Evolutionary conservation across 2,113 vertebrate species (phyloP).

Genomic region (Cacatua alba): DNA sequence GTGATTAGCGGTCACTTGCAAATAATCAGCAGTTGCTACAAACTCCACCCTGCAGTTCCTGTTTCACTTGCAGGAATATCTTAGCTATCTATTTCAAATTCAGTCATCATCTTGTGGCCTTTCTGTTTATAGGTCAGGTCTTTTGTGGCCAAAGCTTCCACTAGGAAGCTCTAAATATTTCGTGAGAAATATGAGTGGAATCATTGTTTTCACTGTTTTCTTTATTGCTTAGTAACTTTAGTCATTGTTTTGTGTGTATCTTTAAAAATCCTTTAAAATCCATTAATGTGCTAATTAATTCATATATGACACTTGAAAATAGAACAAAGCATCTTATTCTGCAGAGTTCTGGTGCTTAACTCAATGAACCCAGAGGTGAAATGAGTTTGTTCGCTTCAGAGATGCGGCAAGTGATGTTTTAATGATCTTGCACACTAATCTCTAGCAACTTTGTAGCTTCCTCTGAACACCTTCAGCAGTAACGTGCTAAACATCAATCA

Average conservation of each 20-base stretch:
- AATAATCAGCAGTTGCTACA: neutral
- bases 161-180: slow-evolving; percentile 1
- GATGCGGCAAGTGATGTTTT: neutral
- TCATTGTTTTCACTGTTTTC: neutral
- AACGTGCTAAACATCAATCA: neutral
- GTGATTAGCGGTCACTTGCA: neutral
- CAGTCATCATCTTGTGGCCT: neutral
- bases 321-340: neutral
- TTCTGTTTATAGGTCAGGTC: slow-evolving; percentile 49
- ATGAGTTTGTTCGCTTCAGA: neutral
- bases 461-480: neutral
- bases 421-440: neutral
- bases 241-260: neutral
- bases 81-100: slow-evolving; percentile 17
- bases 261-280: slow-evolving; percentile 6
- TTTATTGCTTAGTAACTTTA: slow-evolving; percentile 2
- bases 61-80: neutral
- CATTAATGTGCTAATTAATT: neutral
- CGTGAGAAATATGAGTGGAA: slow-evolving; percentile 54
- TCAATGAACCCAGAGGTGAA: neutral
- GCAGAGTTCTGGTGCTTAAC: neutral
- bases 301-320: neutral
- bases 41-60: neutral
- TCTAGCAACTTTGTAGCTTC: neutral
- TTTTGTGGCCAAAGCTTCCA: slow-evolving; percentile 48